Evolutionary conservation across 2,113 vertebrate genomes (phyloP).

Genomic region (Philantomba maxwellii): DNA sequence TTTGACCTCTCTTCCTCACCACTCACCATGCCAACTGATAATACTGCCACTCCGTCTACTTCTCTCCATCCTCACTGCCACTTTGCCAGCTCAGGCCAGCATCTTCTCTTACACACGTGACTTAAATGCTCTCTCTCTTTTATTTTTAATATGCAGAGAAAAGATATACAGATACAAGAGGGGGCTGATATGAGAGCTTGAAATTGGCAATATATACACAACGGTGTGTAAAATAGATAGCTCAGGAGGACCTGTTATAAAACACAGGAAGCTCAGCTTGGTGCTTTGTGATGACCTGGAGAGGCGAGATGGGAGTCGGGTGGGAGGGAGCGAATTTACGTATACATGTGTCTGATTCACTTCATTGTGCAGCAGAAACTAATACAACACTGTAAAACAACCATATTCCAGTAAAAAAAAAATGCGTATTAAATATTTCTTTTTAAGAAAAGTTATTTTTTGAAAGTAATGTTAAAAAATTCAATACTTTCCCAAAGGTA

Average conservation of each 20-base stretch:
- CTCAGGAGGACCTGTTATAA: neutral
- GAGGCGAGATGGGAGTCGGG: neutral
- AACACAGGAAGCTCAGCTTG: neutral
- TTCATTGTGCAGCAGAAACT: neutral
- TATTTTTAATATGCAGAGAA: neutral
- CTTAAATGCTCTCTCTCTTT: neutral
- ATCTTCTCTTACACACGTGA: neutral
- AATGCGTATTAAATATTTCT: neutral
- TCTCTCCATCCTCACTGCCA: neutral
- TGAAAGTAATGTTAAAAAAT: neutral
- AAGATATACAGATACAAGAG: neutral
- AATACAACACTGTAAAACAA: neutral
- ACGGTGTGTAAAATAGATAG: neutral
- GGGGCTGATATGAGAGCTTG: neutral
- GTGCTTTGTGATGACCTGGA: neutral
- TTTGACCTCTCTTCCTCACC: neutral
- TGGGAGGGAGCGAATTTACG: neutral
- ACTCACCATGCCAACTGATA: neutral
- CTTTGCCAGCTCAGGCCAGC: neutral
- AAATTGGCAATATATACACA: neutral
- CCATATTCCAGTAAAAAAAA: neutral
- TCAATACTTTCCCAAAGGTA: neutral
- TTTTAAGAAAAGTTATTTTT: neutral
- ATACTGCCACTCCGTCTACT: neutral
- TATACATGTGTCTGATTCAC: neutral